Base-by-base conservation (phyloP, 2,113 vertebrate genomes). In the Oncorhynchus mykiss region DNA sequence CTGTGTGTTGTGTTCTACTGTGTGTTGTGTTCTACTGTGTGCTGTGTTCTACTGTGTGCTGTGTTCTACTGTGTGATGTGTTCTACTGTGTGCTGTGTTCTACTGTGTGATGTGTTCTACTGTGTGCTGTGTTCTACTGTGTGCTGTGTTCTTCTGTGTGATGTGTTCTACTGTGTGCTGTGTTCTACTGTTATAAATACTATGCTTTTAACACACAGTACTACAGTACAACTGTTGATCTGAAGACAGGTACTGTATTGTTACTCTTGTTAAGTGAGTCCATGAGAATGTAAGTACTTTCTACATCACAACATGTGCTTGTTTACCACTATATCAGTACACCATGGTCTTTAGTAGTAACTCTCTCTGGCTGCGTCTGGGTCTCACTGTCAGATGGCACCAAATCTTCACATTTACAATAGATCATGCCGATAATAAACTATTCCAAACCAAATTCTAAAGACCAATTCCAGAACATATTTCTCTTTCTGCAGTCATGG, bases 131-230 rank as follows among this genome's bases (percentile, higher is more conserved):
- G 1, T 25, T 25, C 25, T 25, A 25, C 27, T 29, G 27, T 3
- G 27, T 29, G 3, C 0, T 45, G 39, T 45, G 9, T 39, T 67
- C 31, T 34, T 13, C 14, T 34, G 16, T 67, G 34, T 39, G 34
- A 0, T 45, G 39, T 45, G 39, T 67, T 67, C 31, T 34, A 25
- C 14, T 34, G 16, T 67, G 25, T 25, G 29, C 2, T 45, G 39
- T 45, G 39, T 67, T 67, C 31, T 34, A 25, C 14, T 34, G 16
- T 68, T 68, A 11, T 7, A n/a, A 68, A 68, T 20, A 7, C 29
- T 68, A 34, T 68, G 59, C 9, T 81, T 80, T 78, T 73, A 82
- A 77, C 80, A 70, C 73, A 71, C 12, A 27, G 59, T 29, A 45
- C 39, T 12, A 45, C 9, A 45, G 39, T 45, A 45, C 39, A 11